Evolutionary conservation across 2,888 invertebrate species (phyloP).

Genomic region (Subacronicta megacephala): DNA sequence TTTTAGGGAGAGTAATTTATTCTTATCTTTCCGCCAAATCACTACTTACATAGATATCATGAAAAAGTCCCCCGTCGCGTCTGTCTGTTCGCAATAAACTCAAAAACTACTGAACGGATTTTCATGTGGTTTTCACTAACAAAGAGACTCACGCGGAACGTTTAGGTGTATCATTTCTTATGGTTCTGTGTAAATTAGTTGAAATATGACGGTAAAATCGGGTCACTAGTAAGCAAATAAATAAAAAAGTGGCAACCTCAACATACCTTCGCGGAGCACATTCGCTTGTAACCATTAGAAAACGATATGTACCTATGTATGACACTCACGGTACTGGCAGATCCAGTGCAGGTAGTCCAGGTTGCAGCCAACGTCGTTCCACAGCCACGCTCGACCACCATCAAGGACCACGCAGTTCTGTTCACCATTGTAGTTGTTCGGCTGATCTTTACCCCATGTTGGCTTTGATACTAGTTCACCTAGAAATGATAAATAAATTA

Average conservation of each 20-base stretch:
- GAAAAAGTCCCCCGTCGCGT: too few relatives aligned
- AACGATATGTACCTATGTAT: constrained; percentile 87
- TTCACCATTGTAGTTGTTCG: constrained; percentile 98
- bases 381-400: constrained; percentile 96
- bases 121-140: too few relatives aligned
- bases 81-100: too few relatives aligned
- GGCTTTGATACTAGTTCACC: constrained; percentile 94
- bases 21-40: too few relatives aligned
- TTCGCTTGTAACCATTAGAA: constrained; percentile 70
- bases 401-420: constrained; percentile 98
- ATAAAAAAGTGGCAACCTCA: constrained; percentile 10
- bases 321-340: constrained; percentile 96
- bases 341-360: constrained; percentile 98
- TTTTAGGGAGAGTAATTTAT: too few relatives aligned
- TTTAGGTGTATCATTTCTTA: too few relatives aligned
- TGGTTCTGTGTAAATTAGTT: too few relatives aligned
- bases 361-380: constrained; percentile 98
- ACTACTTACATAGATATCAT: too few relatives aligned
- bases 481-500: constrained; percentile 79
- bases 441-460: constrained; percentile 98
- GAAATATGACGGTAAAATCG: too few relatives aligned
- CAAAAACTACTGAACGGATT: too few relatives aligned
- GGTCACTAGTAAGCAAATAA: too few relatives aligned
- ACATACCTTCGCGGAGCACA: constrained; percentile 50
- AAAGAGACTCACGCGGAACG: too few relatives aligned